Conservation (phyloP, 2,888 invertebrate species). For the Cryptophagus acutangulus region DNA sequence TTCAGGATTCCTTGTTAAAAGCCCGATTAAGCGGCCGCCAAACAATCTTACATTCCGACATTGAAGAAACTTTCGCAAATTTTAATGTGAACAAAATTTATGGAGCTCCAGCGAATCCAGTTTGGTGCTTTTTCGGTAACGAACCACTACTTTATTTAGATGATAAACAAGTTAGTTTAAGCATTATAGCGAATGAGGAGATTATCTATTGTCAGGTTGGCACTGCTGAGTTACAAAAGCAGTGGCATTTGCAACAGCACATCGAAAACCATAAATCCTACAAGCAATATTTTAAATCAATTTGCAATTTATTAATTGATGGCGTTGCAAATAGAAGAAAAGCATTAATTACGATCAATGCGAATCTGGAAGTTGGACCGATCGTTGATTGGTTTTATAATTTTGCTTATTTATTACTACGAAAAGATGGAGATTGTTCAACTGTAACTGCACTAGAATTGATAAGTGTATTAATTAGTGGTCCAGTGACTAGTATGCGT, state of each 20-base stretch:
- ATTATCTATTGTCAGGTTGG: conserved; percentile 35
- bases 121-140: conserved; percentile 40
- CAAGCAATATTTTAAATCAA: conserved; percentile 39
- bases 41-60: conserved; percentile 38
- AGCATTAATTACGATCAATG: conserved; percentile 53
- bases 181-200: conserved; percentile 39
- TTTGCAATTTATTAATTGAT: conserved; percentile 51
- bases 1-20: conserved; percentile 41
- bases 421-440: conserved; percentile 51
- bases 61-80: conserved; percentile 41
- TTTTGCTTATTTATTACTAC: conserved; percentile 55
- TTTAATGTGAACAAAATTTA: conserved; percentile 41
- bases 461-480: conserved; percentile 56
- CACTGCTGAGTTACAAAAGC: conserved; percentile 33
- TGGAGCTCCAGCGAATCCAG: conserved; percentile 39
- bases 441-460: conserved; percentile 50
- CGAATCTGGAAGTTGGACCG: conserved; percentile 56
- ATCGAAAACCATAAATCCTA: conserved; percentile 23
- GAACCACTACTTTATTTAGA: conserved; percentile 24
- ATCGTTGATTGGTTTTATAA: conserved; percentile 59
- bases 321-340: conserved; percentile 52
- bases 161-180: conserved; percentile 34
- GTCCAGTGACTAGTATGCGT: conserved; percentile 53
- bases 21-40: conserved; percentile 40
- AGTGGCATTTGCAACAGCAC: conserved; percentile 38